phyloP scores from a whole-genome alignment of 2,113 vertebrate species.

The Protobothrops mucrosquamatus region DNA sequence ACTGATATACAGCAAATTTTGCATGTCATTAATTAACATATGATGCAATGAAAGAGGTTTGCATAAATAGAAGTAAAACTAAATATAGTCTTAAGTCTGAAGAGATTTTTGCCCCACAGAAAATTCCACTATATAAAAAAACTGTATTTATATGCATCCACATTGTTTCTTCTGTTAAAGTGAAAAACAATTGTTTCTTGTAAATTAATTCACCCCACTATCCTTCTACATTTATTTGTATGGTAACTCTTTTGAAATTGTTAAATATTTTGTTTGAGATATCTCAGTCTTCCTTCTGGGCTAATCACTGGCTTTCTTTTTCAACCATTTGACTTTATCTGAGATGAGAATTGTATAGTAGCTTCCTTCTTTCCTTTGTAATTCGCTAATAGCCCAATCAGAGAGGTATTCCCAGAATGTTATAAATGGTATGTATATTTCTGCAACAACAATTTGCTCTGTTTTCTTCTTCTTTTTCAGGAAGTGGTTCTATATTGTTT shows the following conservation, averaged over 20 bases:
- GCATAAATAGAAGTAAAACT: background rate
- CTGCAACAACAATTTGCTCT: background rate
- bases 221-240: background rate
- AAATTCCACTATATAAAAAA: conserved; percentile 39
- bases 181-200: background rate
- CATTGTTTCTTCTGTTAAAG: background rate
- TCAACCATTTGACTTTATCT: background rate
- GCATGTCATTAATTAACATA: background rate
- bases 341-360: background rate
- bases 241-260: background rate
- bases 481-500: conserved; percentile 93
- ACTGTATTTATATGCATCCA: background rate
- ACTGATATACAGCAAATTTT: background rate
- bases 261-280: background rate
- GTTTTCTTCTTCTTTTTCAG: conserved; percentile 64
- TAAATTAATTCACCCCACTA: background rate
- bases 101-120: background rate
- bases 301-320: background rate
- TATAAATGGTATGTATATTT: background rate
- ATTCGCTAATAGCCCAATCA: background rate
- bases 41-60: background rate
- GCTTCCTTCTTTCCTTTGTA: conserved; percentile 18
- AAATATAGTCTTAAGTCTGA: background rate
- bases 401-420: background rate
- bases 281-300: background rate